Conservation (phyloP, 2,113 vertebrate genomes). For the Chionodraco myersi region DNA sequence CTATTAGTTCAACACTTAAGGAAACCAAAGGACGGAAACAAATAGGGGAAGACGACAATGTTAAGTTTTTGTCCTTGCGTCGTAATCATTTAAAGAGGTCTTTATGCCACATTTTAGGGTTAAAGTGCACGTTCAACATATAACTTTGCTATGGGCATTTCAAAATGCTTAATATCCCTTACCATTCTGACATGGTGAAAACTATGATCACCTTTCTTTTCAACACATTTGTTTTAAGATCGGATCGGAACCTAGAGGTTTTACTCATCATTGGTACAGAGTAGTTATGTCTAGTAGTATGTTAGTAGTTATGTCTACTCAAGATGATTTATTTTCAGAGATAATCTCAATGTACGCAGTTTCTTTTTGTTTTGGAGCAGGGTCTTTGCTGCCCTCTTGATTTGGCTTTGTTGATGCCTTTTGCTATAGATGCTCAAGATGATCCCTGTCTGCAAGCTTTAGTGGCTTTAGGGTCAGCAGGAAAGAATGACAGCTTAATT, state of each 20-base stretch:
- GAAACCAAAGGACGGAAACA: background rate
- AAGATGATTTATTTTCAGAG: background rate
- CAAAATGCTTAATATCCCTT: background rate
- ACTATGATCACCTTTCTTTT: background rate
- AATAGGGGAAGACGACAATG: background rate
- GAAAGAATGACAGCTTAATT: slow-evolving; percentile 73
- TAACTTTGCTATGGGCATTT: background rate
- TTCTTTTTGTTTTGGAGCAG: slow-evolving; percentile 9
- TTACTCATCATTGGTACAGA: background rate
- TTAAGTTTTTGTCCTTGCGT: background rate
- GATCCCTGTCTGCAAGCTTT: slow-evolving; percentile 18
- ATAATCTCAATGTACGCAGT: slow-evolving; percentile 11
- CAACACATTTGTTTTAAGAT: background rate
- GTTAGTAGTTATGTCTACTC: too few species aligned
- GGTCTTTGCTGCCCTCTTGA: slow-evolving; percentile 26
- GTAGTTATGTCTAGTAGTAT: background rate
- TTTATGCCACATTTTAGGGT: background rate
- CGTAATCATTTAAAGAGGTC: background rate
- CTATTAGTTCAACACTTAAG: slow-evolving; percentile 11
- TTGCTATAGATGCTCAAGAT: slow-evolving; percentile 5
- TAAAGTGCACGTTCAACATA: background rate
- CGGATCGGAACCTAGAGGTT: background rate
- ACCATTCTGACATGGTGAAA: slow-evolving; percentile 14
- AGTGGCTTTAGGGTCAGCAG: slow-evolving; percentile 35
- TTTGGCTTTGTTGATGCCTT: slow-evolving; percentile 45